These are phyloP conservation scores for Spodoptera exigua DNA, from an alignment of 2,888 invertebrate species.

Conservation along the genomic window DNA sequence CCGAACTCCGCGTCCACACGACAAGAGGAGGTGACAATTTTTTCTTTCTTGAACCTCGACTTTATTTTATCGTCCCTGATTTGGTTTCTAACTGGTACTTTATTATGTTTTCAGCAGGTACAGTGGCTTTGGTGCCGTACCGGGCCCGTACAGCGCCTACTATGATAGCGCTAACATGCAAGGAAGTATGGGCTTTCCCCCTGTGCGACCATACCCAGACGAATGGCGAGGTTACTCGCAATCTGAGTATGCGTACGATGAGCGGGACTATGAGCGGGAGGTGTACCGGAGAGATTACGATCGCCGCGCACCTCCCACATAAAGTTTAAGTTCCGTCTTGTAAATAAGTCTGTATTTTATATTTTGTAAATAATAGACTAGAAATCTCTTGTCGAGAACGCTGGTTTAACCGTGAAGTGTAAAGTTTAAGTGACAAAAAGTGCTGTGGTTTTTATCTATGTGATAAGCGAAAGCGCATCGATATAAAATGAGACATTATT, in stretches of 20 bases:
- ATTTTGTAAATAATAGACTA: slow-evolving; percentile 80
- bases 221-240: slow-evolving; percentile 86
- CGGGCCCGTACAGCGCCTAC: slow-evolving; percentile 81
- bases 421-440: slow-evolving; percentile 87
- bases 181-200: slow-evolving; percentile 87
- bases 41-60: not conserved
- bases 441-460: slow-evolving; percentile 88
- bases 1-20: slow-evolving; percentile 87
- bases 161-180: slow-evolving; percentile 83
- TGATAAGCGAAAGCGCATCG: slow-evolving; percentile 85
- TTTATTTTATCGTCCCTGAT: not conserved
- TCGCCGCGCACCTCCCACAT: slow-evolving; percentile 90
- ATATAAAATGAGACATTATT: slow-evolving; percentile 72
- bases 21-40: slow-evolving; percentile 90
- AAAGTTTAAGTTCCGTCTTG: slow-evolving; percentile 64
- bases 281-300: slow-evolving; percentile 91
- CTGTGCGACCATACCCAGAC: slow-evolving; percentile 81
- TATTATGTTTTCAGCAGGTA: slow-evolving; percentile 68
- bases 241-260: slow-evolving; percentile 87
- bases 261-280: slow-evolving; percentile 88
- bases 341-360: slow-evolving; percentile 78
- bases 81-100: slow-evolving; percentile 12
- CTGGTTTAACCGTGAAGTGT: slow-evolving; percentile 77
- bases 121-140: slow-evolving; percentile 85
- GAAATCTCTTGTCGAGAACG: slow-evolving; percentile 74